Percentiles rank a stretch among this genome's conserved stretches.
phyloP scores from a whole-genome alignment of 37 sponge, comb jelly and placozoan genomes.

The Haliclona indistincta region DNA sequence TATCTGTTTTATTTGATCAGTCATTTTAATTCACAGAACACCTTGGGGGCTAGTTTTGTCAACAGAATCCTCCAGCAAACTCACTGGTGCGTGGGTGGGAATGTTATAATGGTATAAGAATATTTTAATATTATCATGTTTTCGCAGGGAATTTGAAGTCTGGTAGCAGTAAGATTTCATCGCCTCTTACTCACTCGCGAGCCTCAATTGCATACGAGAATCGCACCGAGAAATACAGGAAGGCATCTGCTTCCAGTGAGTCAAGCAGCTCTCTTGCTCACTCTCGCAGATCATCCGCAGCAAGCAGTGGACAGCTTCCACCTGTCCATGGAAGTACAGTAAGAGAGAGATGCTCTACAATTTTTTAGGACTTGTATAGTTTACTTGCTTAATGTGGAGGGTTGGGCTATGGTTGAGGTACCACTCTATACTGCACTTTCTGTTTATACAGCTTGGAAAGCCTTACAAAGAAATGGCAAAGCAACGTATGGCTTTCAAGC shows the following conservation, averaged over 20 bases:
- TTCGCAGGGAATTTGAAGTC: too few species aligned
- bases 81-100: not conserved
- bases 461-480: constrained; percentile 45
- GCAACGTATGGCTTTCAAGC: constrained; percentile 53
- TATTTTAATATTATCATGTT: too few species aligned
- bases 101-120: too few species aligned
- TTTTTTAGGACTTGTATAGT: not conserved
- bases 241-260: too few species aligned
- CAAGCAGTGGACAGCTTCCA: not conserved
- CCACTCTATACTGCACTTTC: not conserved
- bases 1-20: not conserved
- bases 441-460: constrained; percentile 29
- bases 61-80: not conserved
- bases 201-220: too few species aligned
- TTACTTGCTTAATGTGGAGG: not conserved
- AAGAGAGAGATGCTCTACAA: not conserved
- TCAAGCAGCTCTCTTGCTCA: not conserved
- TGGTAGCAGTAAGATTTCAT: too few species aligned
- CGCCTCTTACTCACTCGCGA: too few species aligned
- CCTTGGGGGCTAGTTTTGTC: constrained; percentile 17
- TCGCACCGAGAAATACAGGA: too few species aligned
- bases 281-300: not conserved
- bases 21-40: not conserved
- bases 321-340: not conserved
- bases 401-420: too few species aligned